Base-by-base conservation (phyloP, 2,797 vertebrate genomes). In the Cyprinella venusta region DNA sequence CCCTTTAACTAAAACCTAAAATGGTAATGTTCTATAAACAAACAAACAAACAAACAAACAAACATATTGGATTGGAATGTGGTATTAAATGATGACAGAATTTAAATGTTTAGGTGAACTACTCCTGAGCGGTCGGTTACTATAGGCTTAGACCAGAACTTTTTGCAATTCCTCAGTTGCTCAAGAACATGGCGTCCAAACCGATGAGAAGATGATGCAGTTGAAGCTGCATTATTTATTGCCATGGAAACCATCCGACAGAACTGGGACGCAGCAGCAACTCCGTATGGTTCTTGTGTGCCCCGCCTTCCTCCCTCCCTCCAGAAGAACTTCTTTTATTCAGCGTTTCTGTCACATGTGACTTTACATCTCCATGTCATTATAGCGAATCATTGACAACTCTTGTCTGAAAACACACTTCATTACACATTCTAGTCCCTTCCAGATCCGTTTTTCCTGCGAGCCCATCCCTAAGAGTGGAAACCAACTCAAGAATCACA, bases 221-320 rank as follows among this genome's bases (percentile, higher is more conserved):
- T 84, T 72, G 68, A 54, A 36, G 70, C 69, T 81, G n/a, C 84
- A 90, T 91, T 87, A 90, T 89, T 91, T 84, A 91, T 84, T 36
- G 24, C 78, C 30, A 50, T 76, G 82, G 79, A 91, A 88, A 88
- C 24, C 21, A 33, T 30, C 48, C 85, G 90, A 92, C 90, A 90
- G 88, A 93, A 89, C 86, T 91, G 88, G 91, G 92, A 77, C 89
- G 54, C 79, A 59, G 81, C 78, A 69, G 81, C 78, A 80, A 78
- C 75, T 88, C 82, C 79, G 76, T 84, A 77, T 81, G 36, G 71
- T 83, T 48, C 19, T 78, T 54, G 81, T 74, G 69, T 42, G n/a
- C 42, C 68, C 72, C 33, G 6, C 59, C 59, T 61, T 61, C 59
- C 12, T 61, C 30, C 24, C 24, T 61, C 26, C 59, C 24, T 15